phyloP scores from a whole-genome alignment of 2,888 invertebrate genomes.

The Phania funesta region DNA sequence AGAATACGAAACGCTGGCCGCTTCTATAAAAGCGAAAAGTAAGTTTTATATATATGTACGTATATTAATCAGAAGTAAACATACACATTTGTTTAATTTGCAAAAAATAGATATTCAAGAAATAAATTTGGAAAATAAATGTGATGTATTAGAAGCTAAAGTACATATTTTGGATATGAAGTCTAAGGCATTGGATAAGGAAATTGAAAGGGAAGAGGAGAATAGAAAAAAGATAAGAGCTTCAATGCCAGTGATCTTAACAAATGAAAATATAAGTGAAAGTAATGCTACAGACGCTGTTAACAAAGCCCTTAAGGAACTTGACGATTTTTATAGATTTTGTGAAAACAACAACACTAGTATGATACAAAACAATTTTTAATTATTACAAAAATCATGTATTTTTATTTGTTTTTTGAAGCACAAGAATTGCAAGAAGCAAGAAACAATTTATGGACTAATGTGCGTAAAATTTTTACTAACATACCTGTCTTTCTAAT shows the following conservation, averaged over 20 bases:
- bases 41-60: constrained; percentile 48
- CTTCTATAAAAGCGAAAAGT: constrained; percentile 77
- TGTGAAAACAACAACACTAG: constrained; percentile 70
- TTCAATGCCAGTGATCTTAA: constrained; percentile 76
- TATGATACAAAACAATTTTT: constrained; percentile 23
- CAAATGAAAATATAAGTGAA: constrained; percentile 74
- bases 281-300: constrained; percentile 72
- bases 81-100: too few relatives aligned
- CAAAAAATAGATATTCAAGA: constrained; percentile 78
- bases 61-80: background rate
- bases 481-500: constrained; percentile 76
- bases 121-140: constrained; percentile 72
- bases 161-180: constrained; percentile 75
- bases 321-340: constrained; percentile 75
- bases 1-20: constrained; percentile 72
- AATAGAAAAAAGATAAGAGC: constrained; percentile 71
- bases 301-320: constrained; percentile 73
- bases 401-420: constrained; percentile 39
- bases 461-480: constrained; percentile 74
- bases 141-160: constrained; percentile 70
- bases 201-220: constrained; percentile 71
- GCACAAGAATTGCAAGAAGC: constrained; percentile 71
- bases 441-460: constrained; percentile 75
- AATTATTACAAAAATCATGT: background rate
- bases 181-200: constrained; percentile 70